Conservation (phyloP, 2,797 vertebrate species). For the Lithobates pipiens region DNA sequence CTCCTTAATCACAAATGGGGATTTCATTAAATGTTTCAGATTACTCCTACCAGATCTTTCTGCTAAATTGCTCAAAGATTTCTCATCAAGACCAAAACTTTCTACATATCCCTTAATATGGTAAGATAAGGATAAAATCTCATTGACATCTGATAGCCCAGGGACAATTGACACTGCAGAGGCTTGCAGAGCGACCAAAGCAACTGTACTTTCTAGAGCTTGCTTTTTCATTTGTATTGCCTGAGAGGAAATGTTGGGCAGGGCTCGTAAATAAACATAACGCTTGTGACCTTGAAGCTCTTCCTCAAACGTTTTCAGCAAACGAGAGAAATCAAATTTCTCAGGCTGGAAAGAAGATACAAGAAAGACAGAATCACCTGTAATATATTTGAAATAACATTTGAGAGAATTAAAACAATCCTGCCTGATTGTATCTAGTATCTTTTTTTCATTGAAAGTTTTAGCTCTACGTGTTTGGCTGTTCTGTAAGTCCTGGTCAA, state of each 20-base stretch:
- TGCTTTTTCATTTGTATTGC: not conserved
- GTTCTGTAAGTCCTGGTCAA: not conserved
- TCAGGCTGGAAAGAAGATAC: not conserved
- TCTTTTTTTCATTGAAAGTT: not conserved
- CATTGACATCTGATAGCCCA: not conserved
- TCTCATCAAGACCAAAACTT: constrained; percentile 18
- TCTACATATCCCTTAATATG: not conserved
- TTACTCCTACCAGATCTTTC: constrained; percentile 12
- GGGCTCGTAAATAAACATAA: not conserved
- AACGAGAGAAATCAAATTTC: constrained; percentile 20
- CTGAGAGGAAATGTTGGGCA: constrained; percentile 15
- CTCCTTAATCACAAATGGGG: not conserved
- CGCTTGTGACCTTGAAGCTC: constrained; percentile 30
- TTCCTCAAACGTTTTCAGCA: constrained; percentile 13
- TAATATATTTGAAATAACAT: not conserved
- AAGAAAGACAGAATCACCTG: constrained; percentile 4
- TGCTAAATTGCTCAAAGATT: not conserved
- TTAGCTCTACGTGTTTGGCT: rapidly evolving
- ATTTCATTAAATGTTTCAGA: constrained; percentile 1
- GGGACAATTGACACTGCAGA: not conserved
- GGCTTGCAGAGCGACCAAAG: not conserved
- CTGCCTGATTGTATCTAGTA: not conserved
- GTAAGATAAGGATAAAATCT: not conserved
- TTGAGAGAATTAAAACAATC: not conserved
- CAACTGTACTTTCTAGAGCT: not conserved